Percentiles rank a stretch among this genome's conserved stretches.
Evolutionary conservation across 92 coral and sea anemone genomes (phyloP).

Genomic region (Porites lobata): DNA sequence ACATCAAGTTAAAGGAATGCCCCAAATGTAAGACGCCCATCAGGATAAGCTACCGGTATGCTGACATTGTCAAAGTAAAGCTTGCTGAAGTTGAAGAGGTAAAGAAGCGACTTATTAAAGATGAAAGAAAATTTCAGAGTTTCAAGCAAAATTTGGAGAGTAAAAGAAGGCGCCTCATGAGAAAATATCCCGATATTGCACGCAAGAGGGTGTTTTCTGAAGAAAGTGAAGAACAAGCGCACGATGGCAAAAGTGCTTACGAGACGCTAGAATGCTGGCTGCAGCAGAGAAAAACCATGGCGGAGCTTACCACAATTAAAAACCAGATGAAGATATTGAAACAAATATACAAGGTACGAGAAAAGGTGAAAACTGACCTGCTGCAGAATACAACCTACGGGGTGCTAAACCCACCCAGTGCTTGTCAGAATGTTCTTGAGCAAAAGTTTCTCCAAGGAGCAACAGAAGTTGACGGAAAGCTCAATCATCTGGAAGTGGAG

Average conservation of each 20-base stretch:
- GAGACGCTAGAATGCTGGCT: constrained; percentile 42
- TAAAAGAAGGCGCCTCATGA: constrained; percentile 1
- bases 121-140: constrained; percentile 52
- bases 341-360: constrained; percentile 72
- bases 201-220: not conserved
- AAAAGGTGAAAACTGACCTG: constrained; percentile 50
- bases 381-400: constrained; percentile 1
- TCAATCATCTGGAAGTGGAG: constrained; percentile 33
- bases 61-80: constrained; percentile 77
- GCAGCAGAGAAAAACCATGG: constrained; percentile 62
- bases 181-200: constrained; percentile 40
- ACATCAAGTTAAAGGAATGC: constrained; percentile 78
- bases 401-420: constrained; percentile 1
- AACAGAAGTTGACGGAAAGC: constrained; percentile 33
- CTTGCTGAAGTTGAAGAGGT: constrained; percentile 79
- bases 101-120: constrained; percentile 61
- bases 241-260: constrained; percentile 4
- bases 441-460: constrained; percentile 33
- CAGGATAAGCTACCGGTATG: constrained; percentile 84
- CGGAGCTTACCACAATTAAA: constrained; percentile 73
- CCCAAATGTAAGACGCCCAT: constrained; percentile 91
- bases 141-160: constrained; percentile 11
- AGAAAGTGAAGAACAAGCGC: not conserved
- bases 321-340: constrained; percentile 71
- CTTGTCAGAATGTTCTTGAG: not conserved